phyloP scores from a whole-genome alignment of 1,140 invertebrate genomes.

The Drosophila nigrodunni region DNA sequence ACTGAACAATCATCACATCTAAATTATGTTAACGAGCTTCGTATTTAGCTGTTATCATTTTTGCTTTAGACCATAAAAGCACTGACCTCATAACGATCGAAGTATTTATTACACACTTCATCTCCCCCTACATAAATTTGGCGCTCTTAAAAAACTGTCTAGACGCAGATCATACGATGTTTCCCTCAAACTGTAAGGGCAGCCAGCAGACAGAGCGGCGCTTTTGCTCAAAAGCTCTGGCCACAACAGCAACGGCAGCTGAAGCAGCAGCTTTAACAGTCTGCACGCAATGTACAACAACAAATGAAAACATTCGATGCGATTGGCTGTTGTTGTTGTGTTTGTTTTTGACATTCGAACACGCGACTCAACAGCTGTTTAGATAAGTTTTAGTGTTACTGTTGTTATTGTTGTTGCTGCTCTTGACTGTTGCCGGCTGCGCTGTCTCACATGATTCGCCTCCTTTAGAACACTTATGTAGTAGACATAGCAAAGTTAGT shows the following conservation, averaged over 20 bases:
- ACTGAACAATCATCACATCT: not conserved
- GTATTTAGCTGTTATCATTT: slow-evolving; percentile 6
- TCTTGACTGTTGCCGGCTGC: slow-evolving; percentile 19
- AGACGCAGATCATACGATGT: slow-evolving; percentile 65
- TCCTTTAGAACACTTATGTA: slow-evolving; percentile 11
- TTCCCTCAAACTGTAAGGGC: slow-evolving; percentile 64
- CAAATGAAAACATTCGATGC: slow-evolving; percentile 72
- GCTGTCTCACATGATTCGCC: slow-evolving; percentile 37
- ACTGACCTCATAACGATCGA: not conserved
- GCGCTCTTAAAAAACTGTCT: not conserved
- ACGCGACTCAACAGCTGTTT: slow-evolving; percentile 69
- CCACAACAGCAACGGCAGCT: not conserved
- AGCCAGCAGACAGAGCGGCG: slow-evolving; percentile 33
- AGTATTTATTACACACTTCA: not conserved
- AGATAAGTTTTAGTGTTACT: slow-evolving; percentile 53
- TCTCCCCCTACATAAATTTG: too few relatives aligned
- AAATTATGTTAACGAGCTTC: too few relatives aligned
- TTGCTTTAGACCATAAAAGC: not conserved
- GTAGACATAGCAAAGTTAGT: slow-evolving; percentile 23
- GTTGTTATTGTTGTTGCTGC: slow-evolving; percentile 17
- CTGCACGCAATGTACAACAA: slow-evolving; percentile 23
- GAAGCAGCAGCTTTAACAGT: slow-evolving; percentile 2
- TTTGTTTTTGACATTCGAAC: slow-evolving; percentile 26
- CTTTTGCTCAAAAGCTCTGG: slow-evolving; percentile 21
- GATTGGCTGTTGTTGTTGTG: slow-evolving; percentile 36